Percentiles rank a stretch among this genome's conserved stretches.
phyloP scores from a whole-genome alignment of 2,113 vertebrate species.

The Cervus canadensis region DNA sequence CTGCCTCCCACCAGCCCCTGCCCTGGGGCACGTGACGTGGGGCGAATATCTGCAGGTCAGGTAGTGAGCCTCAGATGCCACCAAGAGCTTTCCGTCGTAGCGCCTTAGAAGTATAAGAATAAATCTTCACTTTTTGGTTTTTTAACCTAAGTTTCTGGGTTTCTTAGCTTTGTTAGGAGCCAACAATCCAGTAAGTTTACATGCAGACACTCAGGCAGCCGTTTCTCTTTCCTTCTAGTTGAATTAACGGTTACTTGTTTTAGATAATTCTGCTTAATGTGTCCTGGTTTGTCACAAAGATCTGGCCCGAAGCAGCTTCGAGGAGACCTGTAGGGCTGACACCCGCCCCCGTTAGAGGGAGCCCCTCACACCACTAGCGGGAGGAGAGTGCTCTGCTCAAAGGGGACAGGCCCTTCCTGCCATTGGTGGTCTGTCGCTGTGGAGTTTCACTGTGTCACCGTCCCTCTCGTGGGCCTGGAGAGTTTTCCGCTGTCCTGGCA shows the following conservation, averaged over 20 bases:
- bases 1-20: not conserved
- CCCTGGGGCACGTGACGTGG: not conserved
- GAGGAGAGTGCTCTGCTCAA: rapidly evolving
- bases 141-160: not conserved
- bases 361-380: rapidly evolving
- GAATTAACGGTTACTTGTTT: not conserved
- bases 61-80: not conserved
- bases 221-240: not conserved
- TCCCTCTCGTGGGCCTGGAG: rapidly evolving
- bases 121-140: not conserved
- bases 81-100: rapidly evolving
- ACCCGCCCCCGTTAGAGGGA: rapidly evolving
- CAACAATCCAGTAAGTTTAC: not conserved
- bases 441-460: rapidly evolving
- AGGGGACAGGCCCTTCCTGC: not conserved
- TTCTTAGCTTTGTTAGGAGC: not conserved
- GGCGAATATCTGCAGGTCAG: not conserved
- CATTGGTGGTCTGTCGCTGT: rapidly evolving
- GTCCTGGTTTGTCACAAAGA: not conserved
- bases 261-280: not conserved
- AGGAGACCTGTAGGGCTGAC: not conserved
- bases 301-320: rapidly evolving
- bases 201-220: not conserved
- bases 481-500: not conserved
- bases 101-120: rapidly evolving